phyloP scores from a whole-genome alignment of 2,113 vertebrate species.

The Chitala chitala region DNA sequence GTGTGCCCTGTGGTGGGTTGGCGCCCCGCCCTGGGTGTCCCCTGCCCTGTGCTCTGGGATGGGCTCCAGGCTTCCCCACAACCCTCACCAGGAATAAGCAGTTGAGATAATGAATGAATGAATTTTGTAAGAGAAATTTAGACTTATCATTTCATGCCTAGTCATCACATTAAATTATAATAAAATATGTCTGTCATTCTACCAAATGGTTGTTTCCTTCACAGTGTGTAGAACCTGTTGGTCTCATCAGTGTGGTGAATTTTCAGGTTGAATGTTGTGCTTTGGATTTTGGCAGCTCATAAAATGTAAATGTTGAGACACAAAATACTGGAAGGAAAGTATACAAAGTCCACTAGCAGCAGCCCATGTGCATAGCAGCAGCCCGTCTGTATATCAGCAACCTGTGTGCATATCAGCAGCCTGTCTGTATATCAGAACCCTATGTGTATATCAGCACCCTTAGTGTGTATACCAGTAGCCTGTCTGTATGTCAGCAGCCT shows the following conservation, averaged over 20 bases:
- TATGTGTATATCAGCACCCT: no score
- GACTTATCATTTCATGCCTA: constrained; percentile 1
- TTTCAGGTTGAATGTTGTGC: no score
- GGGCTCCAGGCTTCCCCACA: not conserved
- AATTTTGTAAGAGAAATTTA: constrained; percentile 9
- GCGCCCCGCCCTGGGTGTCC: not conserved
- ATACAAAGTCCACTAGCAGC: no score
- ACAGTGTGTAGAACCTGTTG: not conserved
- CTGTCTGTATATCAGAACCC: no score
- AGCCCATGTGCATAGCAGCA: no score
- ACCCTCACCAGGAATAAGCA: not conserved
- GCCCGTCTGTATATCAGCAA: no score
- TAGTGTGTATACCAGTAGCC: no score
- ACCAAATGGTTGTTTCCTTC: constrained; percentile 20
- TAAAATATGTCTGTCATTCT: constrained; percentile 24
- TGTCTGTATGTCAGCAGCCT: no score
- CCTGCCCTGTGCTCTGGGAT: not conserved
- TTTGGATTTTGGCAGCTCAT: no score
- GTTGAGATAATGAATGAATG: not conserved
- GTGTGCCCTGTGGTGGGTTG: not conserved
- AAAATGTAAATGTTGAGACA: no score
- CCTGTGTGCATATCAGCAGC: no score
- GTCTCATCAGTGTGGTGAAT: not conserved
- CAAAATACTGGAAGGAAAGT: no score
- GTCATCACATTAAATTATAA: constrained; percentile 26